Evolutionary conservation across 2,113 vertebrate species (phyloP).

Genomic region (Stegastes partitus): DNA sequence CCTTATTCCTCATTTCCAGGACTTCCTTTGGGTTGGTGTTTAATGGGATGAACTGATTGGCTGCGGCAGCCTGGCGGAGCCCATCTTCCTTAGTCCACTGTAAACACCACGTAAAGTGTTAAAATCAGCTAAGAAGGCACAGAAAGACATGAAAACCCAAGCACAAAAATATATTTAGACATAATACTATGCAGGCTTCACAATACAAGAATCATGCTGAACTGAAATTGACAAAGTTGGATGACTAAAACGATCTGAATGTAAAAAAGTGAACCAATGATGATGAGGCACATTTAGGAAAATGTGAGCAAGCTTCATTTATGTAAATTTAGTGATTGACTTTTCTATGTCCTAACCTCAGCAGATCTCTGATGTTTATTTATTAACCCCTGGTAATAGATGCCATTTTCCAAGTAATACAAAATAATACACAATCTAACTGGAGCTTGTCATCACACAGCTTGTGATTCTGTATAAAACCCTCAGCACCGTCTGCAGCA

Average conservation of each 20-base stretch:
- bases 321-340: neutral
- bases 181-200: conserved; percentile 77
- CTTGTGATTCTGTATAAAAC: too few species aligned
- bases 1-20: conserved; percentile 99
- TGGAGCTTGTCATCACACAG: too few species aligned
- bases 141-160: conserved; percentile 46
- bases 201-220: conserved; percentile 89
- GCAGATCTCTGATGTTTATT: neutral
- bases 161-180: conserved; percentile 65
- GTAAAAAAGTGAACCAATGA: conserved; percentile 90
- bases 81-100: conserved; percentile 99
- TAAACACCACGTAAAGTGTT: conserved; percentile 84
- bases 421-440: too few species aligned
- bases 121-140: conserved; percentile 36
- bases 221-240: conserved; percentile 74
- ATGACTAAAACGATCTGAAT: conserved; percentile 56
- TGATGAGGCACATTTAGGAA: conserved; percentile 60
- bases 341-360: too few species aligned
- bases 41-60: conserved; percentile 98
- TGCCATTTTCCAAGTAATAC: too few species aligned
- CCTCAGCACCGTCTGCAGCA: too few species aligned
- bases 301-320: neutral
- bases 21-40: conserved; percentile 99
- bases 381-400: neutral
- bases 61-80: conserved; percentile 91